Conservation (phyloP, 2,113 vertebrate species). For the Heloderma charlesbogerti region DNA sequence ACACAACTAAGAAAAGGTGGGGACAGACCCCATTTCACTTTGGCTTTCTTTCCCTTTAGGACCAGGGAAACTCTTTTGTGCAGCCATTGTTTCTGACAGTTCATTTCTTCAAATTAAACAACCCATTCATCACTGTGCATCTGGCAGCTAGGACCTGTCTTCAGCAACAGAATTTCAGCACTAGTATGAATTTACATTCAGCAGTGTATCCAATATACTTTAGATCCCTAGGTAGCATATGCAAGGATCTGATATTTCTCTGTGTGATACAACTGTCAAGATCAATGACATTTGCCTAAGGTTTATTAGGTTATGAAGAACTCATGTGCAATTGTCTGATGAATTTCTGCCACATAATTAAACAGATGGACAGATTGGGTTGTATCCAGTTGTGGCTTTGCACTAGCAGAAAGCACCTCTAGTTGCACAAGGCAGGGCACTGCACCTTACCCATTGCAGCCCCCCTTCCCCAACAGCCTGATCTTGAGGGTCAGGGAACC, state of each 20-base stretch:
- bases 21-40: slow-evolving; percentile 39
- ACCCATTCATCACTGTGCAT: slow-evolving; percentile 69
- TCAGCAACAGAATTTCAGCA: slow-evolving; percentile 71
- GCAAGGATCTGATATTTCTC: not conserved
- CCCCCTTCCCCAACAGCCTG: not conserved
- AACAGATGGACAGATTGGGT: not conserved
- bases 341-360: not conserved
- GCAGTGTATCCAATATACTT: not conserved
- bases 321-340: not conserved
- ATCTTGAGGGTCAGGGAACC: not conserved
- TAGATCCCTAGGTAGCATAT: not conserved
- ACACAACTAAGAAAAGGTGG: slow-evolving; percentile 28
- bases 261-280: not conserved
- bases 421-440: too few relatives aligned
- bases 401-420: not conserved
- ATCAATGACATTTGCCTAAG: not conserved
- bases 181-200: slow-evolving; percentile 67
- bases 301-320: not conserved
- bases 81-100: slow-evolving; percentile 74
- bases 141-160: slow-evolving; percentile 63
- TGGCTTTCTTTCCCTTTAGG: slow-evolving; percentile 59
- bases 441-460: too few relatives aligned
- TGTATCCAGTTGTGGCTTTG: not conserved
- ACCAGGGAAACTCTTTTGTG: slow-evolving; percentile 51
- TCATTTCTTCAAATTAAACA: slow-evolving; percentile 71